phyloP scores from a whole-genome alignment of 2,113 vertebrate species.

The Andinoacara biseriatus region DNA sequence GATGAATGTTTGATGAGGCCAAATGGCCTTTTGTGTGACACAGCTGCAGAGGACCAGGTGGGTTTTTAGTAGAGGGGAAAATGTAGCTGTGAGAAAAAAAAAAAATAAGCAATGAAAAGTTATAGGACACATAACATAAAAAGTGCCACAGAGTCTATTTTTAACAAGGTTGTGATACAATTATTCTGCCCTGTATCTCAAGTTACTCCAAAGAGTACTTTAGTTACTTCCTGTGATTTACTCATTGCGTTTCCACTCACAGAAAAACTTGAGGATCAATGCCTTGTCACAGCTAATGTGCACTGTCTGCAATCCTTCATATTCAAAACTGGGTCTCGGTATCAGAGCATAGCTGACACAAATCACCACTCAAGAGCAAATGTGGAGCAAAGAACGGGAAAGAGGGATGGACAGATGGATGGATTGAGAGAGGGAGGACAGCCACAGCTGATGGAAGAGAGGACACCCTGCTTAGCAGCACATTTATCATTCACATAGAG shows the following conservation, averaged over 20 bases:
- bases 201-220: not conserved
- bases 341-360: slow-evolving; percentile 62
- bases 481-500: slow-evolving; percentile 79
- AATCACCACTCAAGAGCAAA: slow-evolving; percentile 57
- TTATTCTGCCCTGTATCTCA: not conserved
- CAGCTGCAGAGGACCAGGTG: slow-evolving; percentile 61
- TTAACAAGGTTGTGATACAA: not conserved
- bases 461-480: slow-evolving; percentile 57
- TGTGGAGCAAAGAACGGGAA: slow-evolving; percentile 49
- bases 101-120: not conserved
- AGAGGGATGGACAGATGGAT: slow-evolving; percentile 34
- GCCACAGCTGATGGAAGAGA: slow-evolving; percentile 60
- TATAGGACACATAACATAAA: not conserved
- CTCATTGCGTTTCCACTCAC: slow-evolving; percentile 10
- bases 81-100: slow-evolving; percentile 1
- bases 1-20: slow-evolving; percentile 81
- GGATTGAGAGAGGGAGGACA: slow-evolving; percentile 46
- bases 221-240: slow-evolving; percentile 21
- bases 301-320: slow-evolving; percentile 48
- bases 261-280: slow-evolving; percentile 41
- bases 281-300: slow-evolving; percentile 44
- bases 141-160: not conserved
- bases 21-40: slow-evolving; percentile 70
- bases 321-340: slow-evolving; percentile 51
- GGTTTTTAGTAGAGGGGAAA: slow-evolving; percentile 53